Conservation (phyloP, 2,888 invertebrate species). For the Tineola bisselliella region DNA sequence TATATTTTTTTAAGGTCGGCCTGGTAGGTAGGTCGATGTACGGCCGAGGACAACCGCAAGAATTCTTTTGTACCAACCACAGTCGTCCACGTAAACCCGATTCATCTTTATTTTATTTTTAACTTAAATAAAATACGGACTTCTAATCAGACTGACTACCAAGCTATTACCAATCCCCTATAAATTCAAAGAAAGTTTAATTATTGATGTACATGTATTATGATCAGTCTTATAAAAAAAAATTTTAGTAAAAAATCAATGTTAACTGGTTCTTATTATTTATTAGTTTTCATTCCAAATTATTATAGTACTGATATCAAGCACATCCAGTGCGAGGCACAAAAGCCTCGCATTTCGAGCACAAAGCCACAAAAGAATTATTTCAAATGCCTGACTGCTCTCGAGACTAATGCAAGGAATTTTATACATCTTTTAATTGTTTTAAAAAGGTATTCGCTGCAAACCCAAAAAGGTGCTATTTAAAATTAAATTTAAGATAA, state of each 20-base stretch:
- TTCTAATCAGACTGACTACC: too few relatives aligned
- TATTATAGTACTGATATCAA: background rate
- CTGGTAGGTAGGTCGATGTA: constrained; percentile 7
- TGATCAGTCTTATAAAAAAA: too few relatives aligned
- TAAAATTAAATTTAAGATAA: too few relatives aligned
- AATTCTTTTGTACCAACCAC: background rate
- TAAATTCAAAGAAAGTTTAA: too few relatives aligned
- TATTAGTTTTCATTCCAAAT: background rate
- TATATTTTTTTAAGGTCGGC: constrained; percentile 3
- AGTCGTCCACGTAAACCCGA: background rate
- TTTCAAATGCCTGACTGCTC: background rate
- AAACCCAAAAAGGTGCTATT: background rate
- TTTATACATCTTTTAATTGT: background rate
- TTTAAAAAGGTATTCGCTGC: background rate
- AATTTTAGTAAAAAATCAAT: too few relatives aligned
- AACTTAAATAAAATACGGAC: too few relatives aligned
- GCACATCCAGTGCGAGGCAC: background rate
- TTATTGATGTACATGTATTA: too few relatives aligned
- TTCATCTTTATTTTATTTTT: background rate
- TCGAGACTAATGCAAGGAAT: constrained; percentile 9
- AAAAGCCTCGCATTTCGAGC: constrained; percentile 1
- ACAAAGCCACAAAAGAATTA: constrained; percentile 10
- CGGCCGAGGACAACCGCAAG: background rate
- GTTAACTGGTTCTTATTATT: too few relatives aligned
- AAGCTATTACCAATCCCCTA: background rate